These are phyloP conservation scores for Furcifer pardalis DNA, from an alignment of 2,797 vertebrate species.

Conservation along the genomic window DNA sequence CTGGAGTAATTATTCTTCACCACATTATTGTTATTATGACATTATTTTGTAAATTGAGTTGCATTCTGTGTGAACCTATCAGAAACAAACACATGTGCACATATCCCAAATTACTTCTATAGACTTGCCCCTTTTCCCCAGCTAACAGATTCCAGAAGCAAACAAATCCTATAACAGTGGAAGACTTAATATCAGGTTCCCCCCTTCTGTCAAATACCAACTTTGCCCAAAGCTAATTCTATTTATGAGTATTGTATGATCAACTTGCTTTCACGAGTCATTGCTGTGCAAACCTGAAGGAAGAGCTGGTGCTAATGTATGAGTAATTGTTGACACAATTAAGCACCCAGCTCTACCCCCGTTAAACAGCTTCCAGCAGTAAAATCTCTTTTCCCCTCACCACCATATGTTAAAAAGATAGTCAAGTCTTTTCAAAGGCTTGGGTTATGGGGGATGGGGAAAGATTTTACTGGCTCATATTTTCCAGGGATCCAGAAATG, in stretches of 20 bases:
- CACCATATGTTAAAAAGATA: conserved; percentile 38
- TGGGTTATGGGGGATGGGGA: background rate
- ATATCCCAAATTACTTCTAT: background rate
- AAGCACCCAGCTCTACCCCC: conserved; percentile 54
- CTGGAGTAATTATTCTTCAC: conserved; percentile 12
- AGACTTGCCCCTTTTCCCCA: conserved; percentile 21
- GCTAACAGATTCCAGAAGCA: conserved; percentile 22
- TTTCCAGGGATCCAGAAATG: background rate
- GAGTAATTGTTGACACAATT: conserved; percentile 73
- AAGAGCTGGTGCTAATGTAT: conserved; percentile 63
- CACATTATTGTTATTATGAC: background rate
- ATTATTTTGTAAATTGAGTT: conserved; percentile 12
- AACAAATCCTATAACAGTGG: conserved; percentile 48
- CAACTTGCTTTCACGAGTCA: conserved; percentile 70
- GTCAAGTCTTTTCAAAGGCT: conserved; percentile 38
- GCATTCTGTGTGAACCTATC: conserved; percentile 20
- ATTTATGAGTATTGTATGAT: conserved; percentile 70
- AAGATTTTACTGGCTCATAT: background rate
- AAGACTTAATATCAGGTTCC: conserved; percentile 46
- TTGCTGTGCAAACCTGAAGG: conserved; percentile 55
- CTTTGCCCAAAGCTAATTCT: conserved; percentile 69
- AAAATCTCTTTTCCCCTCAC: no score
- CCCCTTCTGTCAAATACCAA: conserved; percentile 31
- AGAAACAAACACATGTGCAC: conserved; percentile 12
- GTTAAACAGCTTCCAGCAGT: conserved; percentile 67